These are phyloP conservation scores for Phyllotreta striolata DNA, from an alignment of 2,888 invertebrate species.

Conservation along the genomic window DNA sequence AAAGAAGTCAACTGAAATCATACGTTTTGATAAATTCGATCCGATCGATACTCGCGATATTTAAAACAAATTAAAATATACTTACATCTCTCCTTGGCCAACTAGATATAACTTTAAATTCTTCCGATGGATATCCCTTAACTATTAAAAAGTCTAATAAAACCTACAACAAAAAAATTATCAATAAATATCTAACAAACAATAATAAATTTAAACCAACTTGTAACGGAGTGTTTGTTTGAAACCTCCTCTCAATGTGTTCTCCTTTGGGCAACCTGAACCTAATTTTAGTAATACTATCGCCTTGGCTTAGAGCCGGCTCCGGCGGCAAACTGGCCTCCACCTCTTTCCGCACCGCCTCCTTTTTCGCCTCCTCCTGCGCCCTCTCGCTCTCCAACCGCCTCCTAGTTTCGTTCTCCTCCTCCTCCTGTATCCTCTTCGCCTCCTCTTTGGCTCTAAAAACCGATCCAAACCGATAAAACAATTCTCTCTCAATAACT, in stretches of 20 bases:
- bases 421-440: slow-evolving; percentile 77
- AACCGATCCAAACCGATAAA: too few species aligned
- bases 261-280: slow-evolving; percentile 83
- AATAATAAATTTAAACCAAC: slow-evolving; percentile 52
- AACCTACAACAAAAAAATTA: slow-evolving; percentile 67
- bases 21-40: slow-evolving; percentile 33
- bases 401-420: slow-evolving; percentile 75
- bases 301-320: slow-evolving; percentile 67
- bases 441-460: slow-evolving; percentile 88
- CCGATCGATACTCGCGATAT: too few species aligned
- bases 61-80: slow-evolving; percentile 49
- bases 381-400: slow-evolving; percentile 78
- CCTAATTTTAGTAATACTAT: slow-evolving; percentile 76
- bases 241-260: slow-evolving; percentile 81
- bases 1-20: slow-evolving; percentile 77
- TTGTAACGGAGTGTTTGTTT: slow-evolving; percentile 66
- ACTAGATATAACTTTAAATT: slow-evolving; percentile 90
- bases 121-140: slow-evolving; percentile 85
- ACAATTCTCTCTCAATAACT: too few species aligned
- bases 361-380: slow-evolving; percentile 77
- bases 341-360: slow-evolving; percentile 71
- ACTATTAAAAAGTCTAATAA: slow-evolving; percentile 88
- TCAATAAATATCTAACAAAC: slow-evolving; percentile 11
- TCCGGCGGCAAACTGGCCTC: slow-evolving; percentile 77
- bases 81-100: slow-evolving; percentile 96